Percentiles rank a stretch among this genome's conserved stretches.
Conservation (phyloP, 2,113 vertebrate genomes). For the Odontesthes bonariensis region DNA sequence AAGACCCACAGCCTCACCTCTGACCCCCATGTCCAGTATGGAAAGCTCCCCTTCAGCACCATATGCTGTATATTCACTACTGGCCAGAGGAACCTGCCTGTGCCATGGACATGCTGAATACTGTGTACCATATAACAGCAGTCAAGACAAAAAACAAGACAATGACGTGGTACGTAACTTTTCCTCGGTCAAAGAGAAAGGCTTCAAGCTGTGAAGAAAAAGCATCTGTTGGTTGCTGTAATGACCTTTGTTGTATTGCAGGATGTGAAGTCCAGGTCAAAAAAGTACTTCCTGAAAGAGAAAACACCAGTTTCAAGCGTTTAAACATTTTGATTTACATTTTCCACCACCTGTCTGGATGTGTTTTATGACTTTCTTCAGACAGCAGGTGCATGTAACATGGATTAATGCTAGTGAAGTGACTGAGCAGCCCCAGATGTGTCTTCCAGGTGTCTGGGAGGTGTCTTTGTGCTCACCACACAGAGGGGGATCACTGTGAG, state of each 20-base stretch:
- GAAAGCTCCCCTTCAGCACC: slow-evolving; percentile 79
- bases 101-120: slow-evolving; percentile 90
- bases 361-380: slow-evolving; percentile 31
- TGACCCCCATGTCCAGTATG: slow-evolving; percentile 26
- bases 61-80: slow-evolving; percentile 88
- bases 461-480: slow-evolving; percentile 90
- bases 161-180: slow-evolving; percentile 64
- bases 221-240: not conserved
- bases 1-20: slow-evolving; percentile 10
- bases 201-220: not conserved
- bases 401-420: slow-evolving; percentile 23
- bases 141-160: slow-evolving; percentile 30
- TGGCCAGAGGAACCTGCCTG: slow-evolving; percentile 88
- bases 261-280: slow-evolving; percentile 25
- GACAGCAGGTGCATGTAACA: slow-evolving; percentile 32
- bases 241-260: slow-evolving; percentile 1
- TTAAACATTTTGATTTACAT: slow-evolving; percentile 30
- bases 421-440: slow-evolving; percentile 47
- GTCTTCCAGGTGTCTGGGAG: slow-evolving; percentile 83
- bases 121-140: slow-evolving; percentile 79
- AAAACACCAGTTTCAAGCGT: slow-evolving; percentile 2
- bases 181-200: slow-evolving; percentile 9
- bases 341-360: slow-evolving; percentile 36
- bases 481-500: slow-evolving; percentile 89
- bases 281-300: not conserved